These are phyloP conservation scores for Amphipyra tragopoginis DNA, from an alignment of 2,888 invertebrate species.

Conservation along the genomic window DNA sequence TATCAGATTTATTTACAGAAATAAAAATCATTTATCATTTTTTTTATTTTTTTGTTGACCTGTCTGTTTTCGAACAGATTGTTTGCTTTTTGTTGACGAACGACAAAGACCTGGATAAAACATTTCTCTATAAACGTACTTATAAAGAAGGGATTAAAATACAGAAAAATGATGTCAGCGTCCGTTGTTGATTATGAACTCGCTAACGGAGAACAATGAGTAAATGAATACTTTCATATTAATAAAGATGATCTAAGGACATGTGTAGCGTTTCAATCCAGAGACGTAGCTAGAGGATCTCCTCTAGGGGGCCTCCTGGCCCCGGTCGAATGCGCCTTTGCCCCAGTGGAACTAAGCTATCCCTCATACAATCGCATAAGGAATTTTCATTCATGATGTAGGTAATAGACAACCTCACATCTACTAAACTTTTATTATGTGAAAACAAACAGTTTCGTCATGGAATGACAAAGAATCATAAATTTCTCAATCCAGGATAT, in stretches of 20 bases:
- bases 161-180: constrained; percentile 15
- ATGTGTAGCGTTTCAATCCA: too few species aligned
- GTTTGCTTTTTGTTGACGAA: neutral
- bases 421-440: neutral
- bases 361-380: too few species aligned
- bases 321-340: too few species aligned
- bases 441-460: constrained; percentile 5
- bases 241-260: too few species aligned
- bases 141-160: constrained; percentile 19
- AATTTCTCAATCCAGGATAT: constrained; percentile 16
- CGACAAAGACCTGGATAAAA: constrained; percentile 1
- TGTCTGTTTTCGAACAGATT: neutral
- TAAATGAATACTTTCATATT: neutral
- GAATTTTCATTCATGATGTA: too few species aligned
- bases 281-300: too few species aligned
- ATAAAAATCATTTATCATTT: too few species aligned
- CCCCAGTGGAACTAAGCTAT: too few species aligned
- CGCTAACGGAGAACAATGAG: constrained; percentile 7
- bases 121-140: neutral
- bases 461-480: constrained; percentile 12
- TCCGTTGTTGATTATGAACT: constrained; percentile 23
- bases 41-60: too few species aligned
- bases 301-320: too few species aligned
- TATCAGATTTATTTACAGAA: too few species aligned
- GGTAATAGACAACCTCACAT: too few species aligned